Base-by-base conservation (phyloP, 2,113 vertebrate genomes). In the Rhipidura dahli region DNA sequence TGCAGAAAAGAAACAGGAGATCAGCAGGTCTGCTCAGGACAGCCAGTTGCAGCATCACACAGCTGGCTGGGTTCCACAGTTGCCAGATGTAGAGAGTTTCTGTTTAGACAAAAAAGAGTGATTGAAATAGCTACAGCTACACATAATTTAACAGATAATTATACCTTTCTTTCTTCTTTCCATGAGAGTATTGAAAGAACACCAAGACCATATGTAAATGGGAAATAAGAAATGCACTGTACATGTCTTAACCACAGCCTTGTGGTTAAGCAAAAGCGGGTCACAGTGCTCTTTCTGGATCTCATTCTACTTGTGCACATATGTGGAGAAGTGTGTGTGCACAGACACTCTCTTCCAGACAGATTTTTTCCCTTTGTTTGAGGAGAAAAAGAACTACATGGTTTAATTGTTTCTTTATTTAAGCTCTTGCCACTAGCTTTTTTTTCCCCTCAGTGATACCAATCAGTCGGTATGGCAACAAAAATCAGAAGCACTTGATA, bases 1-100 rank as follows among this genome's bases (percentile, higher is more conserved):
- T 99, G 88, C 64, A 94, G 51, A 77, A 75, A 39, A 75, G n/a
- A 72, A 61, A 23, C n/a, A 87, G 28, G 22, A 40, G n/a, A 45
- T 95, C 72, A 95, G 69, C 27, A 59, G 11, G 33, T 57, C 27
- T 68, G 2, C 5, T 47, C 1, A 23, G 39, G 23, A 47, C 13
- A n/a, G 23, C 6, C 83, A 80, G 47, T 57, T 1, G 2, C 47
- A 79, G 51, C 19, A 33, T 21, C 31, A 24, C 19, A 35, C 28
- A 76, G 59, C 26, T 9, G 4, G 44, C 51, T n/a, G 27, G 4
- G 12, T 15, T 72, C 37, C 65, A 68, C 51, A 78, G 54, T 31
- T 50, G 53, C 69, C 57, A 82, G 45, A 88, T 76, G 64, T 14
- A 61, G 37, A 37, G 16, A 65, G 10, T 87, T 93, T 88, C 37